Conservation (phyloP, 2,797 vertebrate species). For the Phoeniculus purpureus region DNA sequence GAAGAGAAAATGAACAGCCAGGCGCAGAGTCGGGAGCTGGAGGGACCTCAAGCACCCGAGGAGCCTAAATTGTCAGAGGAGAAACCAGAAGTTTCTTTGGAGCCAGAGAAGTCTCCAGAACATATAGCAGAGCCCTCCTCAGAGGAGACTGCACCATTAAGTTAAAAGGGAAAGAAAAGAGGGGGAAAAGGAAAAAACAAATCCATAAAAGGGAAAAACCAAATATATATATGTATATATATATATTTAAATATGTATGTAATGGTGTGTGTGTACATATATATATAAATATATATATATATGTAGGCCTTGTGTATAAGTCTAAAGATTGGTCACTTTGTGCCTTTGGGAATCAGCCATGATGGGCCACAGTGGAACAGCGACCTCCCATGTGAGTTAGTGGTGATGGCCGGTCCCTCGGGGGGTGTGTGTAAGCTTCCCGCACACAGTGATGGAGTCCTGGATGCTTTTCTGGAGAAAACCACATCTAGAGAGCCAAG, state of each 20-base stretch:
- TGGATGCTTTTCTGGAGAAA: background rate
- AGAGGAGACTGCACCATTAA: conserved; percentile 58
- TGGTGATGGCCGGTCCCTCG: background rate
- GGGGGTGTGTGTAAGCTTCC: background rate
- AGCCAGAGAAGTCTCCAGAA: conserved; percentile 51
- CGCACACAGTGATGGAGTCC: rapidly evolving
- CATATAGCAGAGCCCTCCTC: conserved; percentile 44
- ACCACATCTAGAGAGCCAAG: background rate
- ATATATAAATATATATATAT: conserved; percentile 54
- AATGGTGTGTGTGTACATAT: conserved; percentile 39
- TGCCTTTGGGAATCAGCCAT: conserved; percentile 47
- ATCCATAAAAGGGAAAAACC: background rate
- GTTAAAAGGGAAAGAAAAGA: conserved; percentile 64
- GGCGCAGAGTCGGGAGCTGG: conserved; percentile 64
- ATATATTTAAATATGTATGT: conserved; percentile 71
- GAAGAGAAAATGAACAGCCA: conserved; percentile 88
- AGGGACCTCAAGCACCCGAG: conserved; percentile 9
- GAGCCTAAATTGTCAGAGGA: conserved; percentile 38
- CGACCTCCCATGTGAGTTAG: background rate
- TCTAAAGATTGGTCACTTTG: conserved; percentile 53
- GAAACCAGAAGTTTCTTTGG: conserved; percentile 24
- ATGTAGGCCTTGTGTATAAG: conserved; percentile 54
- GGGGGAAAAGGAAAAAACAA: background rate
- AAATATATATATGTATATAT: conserved; percentile 31
- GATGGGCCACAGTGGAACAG: background rate